These are phyloP conservation scores for Tachyglossus aculeatus DNA, from an alignment of 2,797 vertebrate species.

Conservation along the genomic window DNA sequence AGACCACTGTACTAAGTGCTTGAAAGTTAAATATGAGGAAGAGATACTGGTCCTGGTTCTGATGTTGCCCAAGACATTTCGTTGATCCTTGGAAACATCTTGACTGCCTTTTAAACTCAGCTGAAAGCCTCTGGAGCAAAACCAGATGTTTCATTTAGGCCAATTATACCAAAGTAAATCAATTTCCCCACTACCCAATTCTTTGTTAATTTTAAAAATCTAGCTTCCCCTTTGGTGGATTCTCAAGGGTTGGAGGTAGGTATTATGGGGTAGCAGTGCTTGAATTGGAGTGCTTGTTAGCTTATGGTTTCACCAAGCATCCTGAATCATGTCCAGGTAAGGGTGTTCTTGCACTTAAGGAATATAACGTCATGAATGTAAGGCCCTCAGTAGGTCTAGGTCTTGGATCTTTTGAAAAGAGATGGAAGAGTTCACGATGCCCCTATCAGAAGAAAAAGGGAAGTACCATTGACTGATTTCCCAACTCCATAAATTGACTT, in stretches of 20 bases:
- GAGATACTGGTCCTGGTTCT: constrained; percentile 21
- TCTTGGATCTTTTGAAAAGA: background rate
- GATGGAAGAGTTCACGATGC: background rate
- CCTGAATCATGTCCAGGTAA: background rate
- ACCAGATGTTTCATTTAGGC: constrained; percentile 10
- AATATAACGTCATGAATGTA: no score
- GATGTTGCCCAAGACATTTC: constrained; percentile 13
- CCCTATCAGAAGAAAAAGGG: background rate
- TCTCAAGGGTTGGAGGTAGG: constrained; percentile 11
- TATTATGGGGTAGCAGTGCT: constrained; percentile 10
- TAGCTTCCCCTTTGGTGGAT: constrained; percentile 15
- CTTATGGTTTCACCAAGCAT: constrained; percentile 16
- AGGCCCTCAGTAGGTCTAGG: no score
- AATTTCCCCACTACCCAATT: background rate
- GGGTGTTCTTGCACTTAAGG: no score
- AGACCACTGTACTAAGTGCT: no score
- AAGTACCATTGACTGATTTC: background rate
- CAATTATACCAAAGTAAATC: constrained; percentile 30
- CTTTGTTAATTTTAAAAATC: constrained; percentile 24
- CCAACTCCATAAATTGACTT: background rate
- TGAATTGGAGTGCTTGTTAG: constrained; percentile 26
- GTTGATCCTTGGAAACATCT: constrained; percentile 7
- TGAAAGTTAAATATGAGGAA: no score
- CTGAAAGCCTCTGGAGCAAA: constrained; percentile 23
- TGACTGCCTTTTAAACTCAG: constrained; percentile 19